These are phyloP conservation scores for Amphipoea oculea DNA, from an alignment of 2,888 invertebrate genomes.

Conservation along the genomic window DNA sequence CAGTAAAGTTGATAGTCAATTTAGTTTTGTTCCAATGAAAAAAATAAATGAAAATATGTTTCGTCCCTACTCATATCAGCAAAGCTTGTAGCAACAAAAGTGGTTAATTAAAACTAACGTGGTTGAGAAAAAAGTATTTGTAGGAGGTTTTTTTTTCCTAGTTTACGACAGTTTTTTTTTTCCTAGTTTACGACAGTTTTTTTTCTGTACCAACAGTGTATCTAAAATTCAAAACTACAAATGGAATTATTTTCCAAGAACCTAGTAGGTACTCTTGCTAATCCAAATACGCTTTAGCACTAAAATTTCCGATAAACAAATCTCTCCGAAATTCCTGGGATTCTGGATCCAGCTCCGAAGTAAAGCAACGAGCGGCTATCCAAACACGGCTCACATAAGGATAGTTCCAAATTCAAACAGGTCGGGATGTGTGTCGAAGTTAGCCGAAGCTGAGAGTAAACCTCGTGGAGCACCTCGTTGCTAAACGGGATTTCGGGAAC, in stretches of 20 bases:
- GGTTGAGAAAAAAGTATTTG: too few species aligned
- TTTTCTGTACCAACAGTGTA: not conserved
- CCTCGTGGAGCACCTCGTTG: slow-evolving; percentile 33
- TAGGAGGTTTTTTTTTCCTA: not conserved
- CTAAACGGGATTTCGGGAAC: slow-evolving; percentile 33
- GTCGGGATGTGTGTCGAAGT: slow-evolving; percentile 47
- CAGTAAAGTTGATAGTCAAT: not conserved
- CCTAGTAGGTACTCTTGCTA: not conserved
- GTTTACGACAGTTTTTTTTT: not conserved
- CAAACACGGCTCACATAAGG: slow-evolving; percentile 46
- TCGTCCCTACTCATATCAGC: not conserved
- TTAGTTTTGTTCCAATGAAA: not conserved
- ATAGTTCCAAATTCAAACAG: slow-evolving; percentile 59
- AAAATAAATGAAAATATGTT: not conserved
- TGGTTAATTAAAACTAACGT: too few species aligned
- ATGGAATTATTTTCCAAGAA: not conserved
- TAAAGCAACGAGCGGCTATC: slow-evolving; percentile 27
- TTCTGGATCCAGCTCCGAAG: slow-evolving; percentile 18
- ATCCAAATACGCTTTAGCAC: slow-evolving; percentile 13
- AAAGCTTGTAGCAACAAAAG: not conserved
- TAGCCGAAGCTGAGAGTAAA: slow-evolving; percentile 41
- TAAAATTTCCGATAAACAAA: slow-evolving; percentile 18
- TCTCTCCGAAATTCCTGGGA: not conserved
- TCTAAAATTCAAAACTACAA: not conserved
- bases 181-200: too few species aligned